Evolutionary conservation across 2,113 vertebrate genomes (phyloP), one percentile per base, ranked within the genome.

Genomic region (Elephas maximus): DNA sequence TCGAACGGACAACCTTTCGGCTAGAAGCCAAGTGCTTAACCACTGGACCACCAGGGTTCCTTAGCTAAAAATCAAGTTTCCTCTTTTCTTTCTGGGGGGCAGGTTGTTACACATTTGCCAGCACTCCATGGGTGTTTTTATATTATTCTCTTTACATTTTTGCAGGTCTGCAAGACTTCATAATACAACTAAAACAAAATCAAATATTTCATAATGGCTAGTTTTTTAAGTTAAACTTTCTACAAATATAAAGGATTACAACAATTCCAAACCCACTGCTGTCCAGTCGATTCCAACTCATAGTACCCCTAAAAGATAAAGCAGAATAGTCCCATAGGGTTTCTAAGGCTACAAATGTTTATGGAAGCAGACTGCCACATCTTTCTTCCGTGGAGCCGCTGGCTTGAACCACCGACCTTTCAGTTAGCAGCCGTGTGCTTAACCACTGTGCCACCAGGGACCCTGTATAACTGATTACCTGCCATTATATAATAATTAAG

Each of bases 141-240:
- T 15, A 78, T 28, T 82, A 30, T 82, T 73, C 63, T 84, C 80
- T 77, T 33, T 51, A 69, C 2, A 12, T 63, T 94, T 89, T 84
- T 77, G 41, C 77, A 37, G 44, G 33, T 41, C 44, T 78, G 23
- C 51, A 94, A 28, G 78, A 90, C n/a, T 92, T 97, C 12, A 60
- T 91, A 95, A 93, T 17, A 76, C 15, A 94, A 89, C 6, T 65
- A 94, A 78, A 90, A 95, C 10, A 57, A 91, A 95, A 71, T 21
- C 45, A 88, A 89, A 28, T 77, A 93, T 37, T 95, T 86, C 37
- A 88, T 60, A 5, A 81, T 77, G 74, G 89, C 20, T 2, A 17
- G 80, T 79, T 90, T 92, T 93, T 65, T 14, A n/a, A 71, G 28
- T 71, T 77, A 95, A 77, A 93, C 1, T n/a, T 88, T 90, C 78